Evolutionary conservation across 2,113 vertebrate species (phyloP).

Genomic region (Thalassoma bifasciatum): DNA sequence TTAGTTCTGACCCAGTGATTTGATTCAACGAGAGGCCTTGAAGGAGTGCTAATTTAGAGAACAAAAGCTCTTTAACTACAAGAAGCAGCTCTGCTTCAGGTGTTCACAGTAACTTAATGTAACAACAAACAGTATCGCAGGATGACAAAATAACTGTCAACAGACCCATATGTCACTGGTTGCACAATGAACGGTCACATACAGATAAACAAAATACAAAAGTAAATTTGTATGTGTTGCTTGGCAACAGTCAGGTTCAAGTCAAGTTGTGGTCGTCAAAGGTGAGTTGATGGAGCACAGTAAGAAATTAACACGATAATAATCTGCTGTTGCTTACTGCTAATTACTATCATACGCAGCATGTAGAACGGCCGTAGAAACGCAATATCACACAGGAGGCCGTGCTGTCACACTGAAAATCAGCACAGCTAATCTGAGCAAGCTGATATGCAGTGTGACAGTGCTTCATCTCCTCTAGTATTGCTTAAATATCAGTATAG

Average conservation of each 20-base stretch:
- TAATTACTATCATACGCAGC: background rate
- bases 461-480: background rate
- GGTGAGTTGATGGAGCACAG: background rate
- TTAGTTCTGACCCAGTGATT: background rate
- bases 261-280: background rate
- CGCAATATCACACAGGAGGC: background rate
- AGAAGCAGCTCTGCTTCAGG: background rate
- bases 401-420: too few relatives aligned
- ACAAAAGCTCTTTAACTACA: background rate
- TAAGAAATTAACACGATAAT: background rate
- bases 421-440: too few relatives aligned
- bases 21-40: background rate
- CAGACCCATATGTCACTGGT: background rate
- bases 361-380: background rate
- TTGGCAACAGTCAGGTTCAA: background rate
- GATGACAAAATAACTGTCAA: too few relatives aligned
- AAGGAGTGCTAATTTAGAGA: background rate
- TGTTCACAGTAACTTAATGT: background rate
- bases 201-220: background rate
- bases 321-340: background rate
- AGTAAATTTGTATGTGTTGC: background rate
- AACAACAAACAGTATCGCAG: background rate
- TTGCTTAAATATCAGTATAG: slow-evolving; percentile 31
- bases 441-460: too few relatives aligned
- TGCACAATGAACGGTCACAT: background rate